A percentile compares a stretch with the other conserved stretches of the same genome.
phyloP scores from a whole-genome alignment of 2,797 vertebrate species.

The Nannoperca australis region DNA sequence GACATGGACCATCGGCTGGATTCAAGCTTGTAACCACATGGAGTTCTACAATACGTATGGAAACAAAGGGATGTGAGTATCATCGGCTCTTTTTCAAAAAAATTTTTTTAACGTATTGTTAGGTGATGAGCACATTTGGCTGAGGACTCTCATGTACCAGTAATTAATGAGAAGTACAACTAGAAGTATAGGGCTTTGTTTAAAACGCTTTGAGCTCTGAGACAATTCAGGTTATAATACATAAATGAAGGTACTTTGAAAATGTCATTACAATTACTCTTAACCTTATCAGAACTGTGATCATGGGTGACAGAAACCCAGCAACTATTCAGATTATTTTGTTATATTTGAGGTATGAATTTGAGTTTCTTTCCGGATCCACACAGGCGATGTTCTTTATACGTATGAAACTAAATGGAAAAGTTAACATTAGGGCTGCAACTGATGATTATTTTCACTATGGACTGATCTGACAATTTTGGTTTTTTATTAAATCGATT shows the following conservation, averaged over 20 bases:
- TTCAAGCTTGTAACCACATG: conserved; percentile 99
- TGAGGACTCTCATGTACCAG: neutral
- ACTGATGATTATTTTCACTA: neutral
- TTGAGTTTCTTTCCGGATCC: neutral
- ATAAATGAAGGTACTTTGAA: neutral
- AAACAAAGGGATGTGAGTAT: conserved; percentile 96
- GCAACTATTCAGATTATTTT: neutral
- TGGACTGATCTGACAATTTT: neutral
- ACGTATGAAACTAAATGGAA: neutral
- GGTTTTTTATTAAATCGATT: neutral
- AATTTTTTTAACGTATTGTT: neutral
- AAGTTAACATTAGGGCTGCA: neutral
- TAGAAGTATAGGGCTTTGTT: no score
- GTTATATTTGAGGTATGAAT: neutral
- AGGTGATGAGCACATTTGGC: neutral
- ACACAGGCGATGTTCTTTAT: neutral
- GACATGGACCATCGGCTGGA: conserved; percentile 98
- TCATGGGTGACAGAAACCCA: neutral
- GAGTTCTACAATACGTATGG: conserved; percentile 98
- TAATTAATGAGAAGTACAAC: neutral
- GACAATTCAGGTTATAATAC: neutral
- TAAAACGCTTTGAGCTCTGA: neutral
- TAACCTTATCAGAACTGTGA: neutral
- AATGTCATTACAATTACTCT: neutral
- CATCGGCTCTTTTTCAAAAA: neutral